Conservation (phyloP, 2,113 vertebrate species). For the Casuarius casuarius region DNA sequence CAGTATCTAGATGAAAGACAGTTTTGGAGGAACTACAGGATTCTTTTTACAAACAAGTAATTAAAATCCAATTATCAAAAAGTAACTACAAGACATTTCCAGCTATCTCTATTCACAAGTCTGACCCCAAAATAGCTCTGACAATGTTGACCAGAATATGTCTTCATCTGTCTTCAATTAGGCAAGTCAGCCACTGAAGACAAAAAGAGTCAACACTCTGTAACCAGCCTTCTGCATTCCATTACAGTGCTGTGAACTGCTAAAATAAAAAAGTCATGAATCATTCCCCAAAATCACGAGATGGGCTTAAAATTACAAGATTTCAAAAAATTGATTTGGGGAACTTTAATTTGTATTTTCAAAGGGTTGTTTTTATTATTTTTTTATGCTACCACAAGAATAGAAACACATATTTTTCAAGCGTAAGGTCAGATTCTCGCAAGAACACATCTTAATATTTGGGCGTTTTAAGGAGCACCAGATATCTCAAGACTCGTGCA, state of each 20-base stretch:
- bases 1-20: neutral
- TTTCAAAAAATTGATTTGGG: neutral
- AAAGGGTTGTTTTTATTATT: neutral
- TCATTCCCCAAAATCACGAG: slow-evolving; percentile 19
- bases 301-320: slow-evolving; percentile 12
- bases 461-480: neutral
- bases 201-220: slow-evolving; percentile 48
- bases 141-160: slow-evolving; percentile 32
- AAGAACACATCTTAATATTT: neutral
- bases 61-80: slow-evolving; percentile 39
- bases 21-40: neutral
- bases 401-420: neutral
- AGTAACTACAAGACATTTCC: slow-evolving; percentile 46
- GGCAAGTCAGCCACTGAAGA: slow-evolving; percentile 36
- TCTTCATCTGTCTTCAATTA: slow-evolving; percentile 67
- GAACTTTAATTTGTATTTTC: neutral
- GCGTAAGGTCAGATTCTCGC: neutral
- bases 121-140: slow-evolving; percentile 42
- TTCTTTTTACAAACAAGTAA: slow-evolving; percentile 27
- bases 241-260: slow-evolving; percentile 40
- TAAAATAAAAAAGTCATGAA: slow-evolving; percentile 15
- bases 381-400: neutral
- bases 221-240: slow-evolving; percentile 51
- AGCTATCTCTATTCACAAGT: slow-evolving; percentile 46
- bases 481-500: neutral